Conservation (phyloP, 1,140 invertebrate species). For the Dinoponera quadriceps region DNA sequence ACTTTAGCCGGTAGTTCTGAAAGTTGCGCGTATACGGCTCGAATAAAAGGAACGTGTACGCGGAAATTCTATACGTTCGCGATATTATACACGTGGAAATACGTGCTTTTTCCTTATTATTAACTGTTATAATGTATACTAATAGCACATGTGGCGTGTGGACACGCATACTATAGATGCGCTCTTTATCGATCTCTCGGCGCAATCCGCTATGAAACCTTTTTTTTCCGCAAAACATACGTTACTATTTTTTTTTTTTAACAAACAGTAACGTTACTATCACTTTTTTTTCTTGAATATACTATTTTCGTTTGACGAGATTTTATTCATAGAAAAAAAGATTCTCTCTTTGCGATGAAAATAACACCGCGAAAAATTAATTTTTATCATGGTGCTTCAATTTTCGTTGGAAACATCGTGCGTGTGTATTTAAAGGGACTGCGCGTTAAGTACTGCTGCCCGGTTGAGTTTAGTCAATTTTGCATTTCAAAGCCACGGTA, state of each 20-base stretch:
- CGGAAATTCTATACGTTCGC: neutral
- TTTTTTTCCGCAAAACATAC: neutral
- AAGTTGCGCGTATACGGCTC: neutral
- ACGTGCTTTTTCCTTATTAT: neutral
- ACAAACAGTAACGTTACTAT: neutral
- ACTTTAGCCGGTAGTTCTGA: neutral
- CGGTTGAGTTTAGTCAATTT: no score
- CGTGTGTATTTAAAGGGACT: no score
- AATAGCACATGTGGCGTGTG: neutral
- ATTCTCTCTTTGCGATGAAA: neutral
- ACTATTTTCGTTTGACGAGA: neutral
- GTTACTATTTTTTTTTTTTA: neutral
- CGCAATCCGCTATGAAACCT: neutral
- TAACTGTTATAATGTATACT: conserved; percentile 2
- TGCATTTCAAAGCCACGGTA: no score
- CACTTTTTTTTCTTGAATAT: neutral
- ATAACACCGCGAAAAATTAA: neutral
- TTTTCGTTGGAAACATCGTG: no score
- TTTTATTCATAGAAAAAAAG: neutral
- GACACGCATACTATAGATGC: neutral
- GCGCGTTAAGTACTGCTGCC: no score
- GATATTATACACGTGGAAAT: neutral
- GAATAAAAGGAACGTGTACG: neutral
- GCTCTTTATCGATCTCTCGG: neutral
- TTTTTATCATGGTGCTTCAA: no score